phyloP scores from a whole-genome alignment of 2,797 vertebrate species.

The Paedocypris micromegethes region DNA sequence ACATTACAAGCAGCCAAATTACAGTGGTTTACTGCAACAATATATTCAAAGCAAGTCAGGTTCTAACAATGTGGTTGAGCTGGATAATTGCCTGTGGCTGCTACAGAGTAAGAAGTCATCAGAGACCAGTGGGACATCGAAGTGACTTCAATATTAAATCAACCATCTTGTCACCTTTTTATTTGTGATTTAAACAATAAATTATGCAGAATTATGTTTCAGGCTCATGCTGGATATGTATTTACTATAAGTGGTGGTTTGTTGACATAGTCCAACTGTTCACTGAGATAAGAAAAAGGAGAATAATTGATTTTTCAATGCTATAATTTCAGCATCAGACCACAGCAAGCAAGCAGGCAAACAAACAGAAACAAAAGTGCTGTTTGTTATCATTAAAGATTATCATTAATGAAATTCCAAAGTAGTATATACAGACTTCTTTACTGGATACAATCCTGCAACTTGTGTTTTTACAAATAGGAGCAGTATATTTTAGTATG shows the following conservation, averaged over 20 bases:
- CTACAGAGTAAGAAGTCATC: slow-evolving; percentile 35
- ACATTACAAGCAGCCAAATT: too few relatives aligned
- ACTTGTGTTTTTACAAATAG: not conserved
- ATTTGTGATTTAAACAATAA: slow-evolving; percentile 28
- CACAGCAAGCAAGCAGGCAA: not conserved
- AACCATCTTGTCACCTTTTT: slow-evolving; percentile 24
- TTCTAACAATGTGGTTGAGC: slow-evolving; percentile 23
- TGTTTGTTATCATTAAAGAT: slow-evolving; percentile 22
- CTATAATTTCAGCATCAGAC: slow-evolving; percentile 1
- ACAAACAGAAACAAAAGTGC: slow-evolving; percentile 21
- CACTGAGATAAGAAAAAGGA: slow-evolving; percentile 2
- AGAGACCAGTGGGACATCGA: slow-evolving; percentile 16
- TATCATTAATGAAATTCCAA: too few relatives aligned
- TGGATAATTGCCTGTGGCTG: slow-evolving; percentile 40
- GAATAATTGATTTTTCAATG: not conserved
- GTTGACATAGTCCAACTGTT: slow-evolving; percentile 1
- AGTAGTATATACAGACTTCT: too few relatives aligned
- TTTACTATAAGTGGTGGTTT: not conserved
- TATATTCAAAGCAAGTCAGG: slow-evolving; percentile 25
- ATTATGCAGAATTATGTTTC: not conserved
- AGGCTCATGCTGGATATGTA: slow-evolving; percentile 1
- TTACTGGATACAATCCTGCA: too few relatives aligned
- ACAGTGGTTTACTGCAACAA: not conserved
- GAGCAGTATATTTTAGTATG: slow-evolving; percentile 7
- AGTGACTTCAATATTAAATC: slow-evolving; percentile 39